Conservation (phyloP, 2,797 vertebrate genomes). For the Peromyscus aztecus region DNA sequence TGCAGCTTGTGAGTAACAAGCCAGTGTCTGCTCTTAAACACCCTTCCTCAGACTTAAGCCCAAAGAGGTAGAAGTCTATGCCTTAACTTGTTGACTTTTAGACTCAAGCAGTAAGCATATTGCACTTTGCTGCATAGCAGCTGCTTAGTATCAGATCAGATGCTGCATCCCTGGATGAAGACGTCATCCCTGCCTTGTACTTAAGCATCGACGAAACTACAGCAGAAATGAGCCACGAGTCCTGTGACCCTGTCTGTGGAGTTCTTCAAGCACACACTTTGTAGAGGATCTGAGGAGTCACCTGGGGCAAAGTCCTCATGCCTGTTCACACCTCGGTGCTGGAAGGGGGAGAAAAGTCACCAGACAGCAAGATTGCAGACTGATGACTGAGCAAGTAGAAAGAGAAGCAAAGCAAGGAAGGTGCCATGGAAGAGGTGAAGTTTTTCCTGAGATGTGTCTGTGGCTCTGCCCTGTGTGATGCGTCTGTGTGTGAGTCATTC, state of each 20-base stretch:
- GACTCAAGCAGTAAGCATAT: not conserved
- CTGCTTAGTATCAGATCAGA: fast-evolving
- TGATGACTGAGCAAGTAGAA: not conserved
- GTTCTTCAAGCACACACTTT: not conserved
- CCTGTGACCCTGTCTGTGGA: not conserved
- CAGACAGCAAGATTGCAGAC: not conserved
- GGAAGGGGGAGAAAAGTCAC: not conserved
- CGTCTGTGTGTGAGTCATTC: fast-evolving
- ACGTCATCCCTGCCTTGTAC: fast-evolving
- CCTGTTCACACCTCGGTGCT: not conserved
- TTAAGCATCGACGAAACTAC: fast-evolving
- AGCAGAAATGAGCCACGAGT: not conserved
- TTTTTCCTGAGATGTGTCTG: not conserved
- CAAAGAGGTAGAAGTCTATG: not conserved
- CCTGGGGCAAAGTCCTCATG: too few species aligned
- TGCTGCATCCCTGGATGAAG: fast-evolving
- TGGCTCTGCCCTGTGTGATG: not conserved
- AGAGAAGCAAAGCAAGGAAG: not conserved
- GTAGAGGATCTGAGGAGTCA: not conserved
- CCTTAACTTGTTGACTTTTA: not conserved
- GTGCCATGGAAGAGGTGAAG: not conserved
- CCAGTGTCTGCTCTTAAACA: not conserved
- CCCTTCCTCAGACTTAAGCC: not conserved
- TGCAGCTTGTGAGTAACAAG: not conserved
- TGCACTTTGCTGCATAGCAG: too few species aligned